Percentiles rank a stretch among this genome's conserved stretches.
Evolutionary conservation across 2,797 vertebrate species (phyloP).

Genomic region (Eremophila alpestris): DNA sequence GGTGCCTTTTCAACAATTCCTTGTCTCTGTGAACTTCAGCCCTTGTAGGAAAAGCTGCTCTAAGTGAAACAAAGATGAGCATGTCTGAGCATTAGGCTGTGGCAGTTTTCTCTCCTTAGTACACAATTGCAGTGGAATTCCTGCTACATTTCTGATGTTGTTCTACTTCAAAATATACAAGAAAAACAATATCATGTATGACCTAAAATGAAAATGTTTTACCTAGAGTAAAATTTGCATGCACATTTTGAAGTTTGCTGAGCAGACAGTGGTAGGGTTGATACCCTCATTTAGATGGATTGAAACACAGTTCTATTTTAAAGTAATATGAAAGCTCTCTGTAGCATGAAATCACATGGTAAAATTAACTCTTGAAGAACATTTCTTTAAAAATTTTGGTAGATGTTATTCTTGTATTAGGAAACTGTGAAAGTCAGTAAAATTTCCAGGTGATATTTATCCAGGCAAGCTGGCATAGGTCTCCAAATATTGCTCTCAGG

Average conservation of each 20-base stretch:
- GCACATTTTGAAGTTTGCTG: background rate
- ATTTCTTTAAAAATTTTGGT: background rate
- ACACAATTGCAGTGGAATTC: background rate
- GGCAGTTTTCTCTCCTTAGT: background rate
- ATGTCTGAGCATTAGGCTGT: background rate
- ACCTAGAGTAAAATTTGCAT: background rate
- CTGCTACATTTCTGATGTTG: background rate
- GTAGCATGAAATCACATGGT: background rate
- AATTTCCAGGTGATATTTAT: background rate
- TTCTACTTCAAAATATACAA: background rate
- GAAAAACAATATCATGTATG: background rate
- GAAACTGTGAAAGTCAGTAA: background rate
- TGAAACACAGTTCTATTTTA: background rate
- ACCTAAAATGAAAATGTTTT: background rate
- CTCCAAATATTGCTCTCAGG: background rate
- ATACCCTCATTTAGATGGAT: background rate
- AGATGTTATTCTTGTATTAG: background rate
- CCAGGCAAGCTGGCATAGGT: background rate
- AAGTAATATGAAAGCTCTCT: background rate
- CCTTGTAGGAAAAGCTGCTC: background rate
- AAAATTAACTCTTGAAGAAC: background rate
- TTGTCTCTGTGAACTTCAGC: background rate
- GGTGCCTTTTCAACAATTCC: background rate
- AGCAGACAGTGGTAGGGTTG: background rate
- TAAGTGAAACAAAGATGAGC: background rate